Base-by-base conservation (phyloP, 2,888 invertebrate species). In the Norana najaformis region DNA sequence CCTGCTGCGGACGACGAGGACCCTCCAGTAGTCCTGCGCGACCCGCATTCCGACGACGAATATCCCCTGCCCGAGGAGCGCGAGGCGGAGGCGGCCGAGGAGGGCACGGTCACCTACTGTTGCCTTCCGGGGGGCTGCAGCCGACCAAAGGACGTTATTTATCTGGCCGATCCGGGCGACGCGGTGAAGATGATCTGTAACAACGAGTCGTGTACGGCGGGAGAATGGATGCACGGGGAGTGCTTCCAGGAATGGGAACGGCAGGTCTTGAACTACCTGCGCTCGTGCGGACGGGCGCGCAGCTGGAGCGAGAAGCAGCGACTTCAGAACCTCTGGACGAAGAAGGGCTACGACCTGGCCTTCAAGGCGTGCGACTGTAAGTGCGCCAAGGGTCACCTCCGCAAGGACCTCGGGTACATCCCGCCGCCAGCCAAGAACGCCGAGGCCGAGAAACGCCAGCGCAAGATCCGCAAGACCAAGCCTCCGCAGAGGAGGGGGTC, bases 181-280 rank as follows among this genome's bases (percentile, higher is more conserved):
- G 97, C 97, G 88, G 96, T 98, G 93, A 97, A 97, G 95, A 97
- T 99, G 91, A 96, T 97, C 92, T 99, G 99, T 96, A 98, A 98
- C 96, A 98, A 98, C 95, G 98, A 98, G 94, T 96, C 96, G 94
- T 99, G 99, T 95, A 96, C 96, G 92, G 96, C 96, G 94, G 98
- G 98, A 92, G 97, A 97, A 95, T 98, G 97, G 95, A 98, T 99
- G 98, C 99, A 99, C 96, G 96, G 97, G 93, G 97, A 97, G 95
- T 99, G 98, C 95, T 98, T 98, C 96, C 97, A 98, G 93, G 96
- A 97, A 93, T 99, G 98, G 98, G 98, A 99, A 95, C 97, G 97
- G 95, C 96, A 97, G 82, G 97, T 98, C 90, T 96, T 98, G 92
- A 37, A 36, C 83, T 98, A 97, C 94, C 96, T 99, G 91, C 97